phyloP scores from a whole-genome alignment of 1,140 invertebrate genomes.

The Platorchestia sp. region DNA sequence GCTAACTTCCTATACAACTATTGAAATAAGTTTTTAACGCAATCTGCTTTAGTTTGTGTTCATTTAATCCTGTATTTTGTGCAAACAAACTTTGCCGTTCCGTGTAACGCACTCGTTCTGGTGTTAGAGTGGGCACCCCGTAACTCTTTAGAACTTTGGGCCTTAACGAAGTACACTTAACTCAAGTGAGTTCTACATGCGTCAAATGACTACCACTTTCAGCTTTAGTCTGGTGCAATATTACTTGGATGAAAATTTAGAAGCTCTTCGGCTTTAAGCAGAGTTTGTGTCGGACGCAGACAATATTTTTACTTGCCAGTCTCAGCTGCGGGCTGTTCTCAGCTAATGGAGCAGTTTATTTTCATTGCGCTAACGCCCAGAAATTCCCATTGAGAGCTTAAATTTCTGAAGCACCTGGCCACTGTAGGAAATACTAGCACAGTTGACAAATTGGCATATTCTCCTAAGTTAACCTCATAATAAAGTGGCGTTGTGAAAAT shows the following conservation, averaged over 20 bases:
- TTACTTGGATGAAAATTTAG: neutral
- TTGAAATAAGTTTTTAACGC: neutral
- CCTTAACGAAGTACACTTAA: neutral
- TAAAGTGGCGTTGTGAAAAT: neutral
- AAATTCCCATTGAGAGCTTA: neutral
- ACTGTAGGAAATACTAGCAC: neutral
- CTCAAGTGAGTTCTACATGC: neutral
- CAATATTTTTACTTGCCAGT: neutral
- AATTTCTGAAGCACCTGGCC: neutral
- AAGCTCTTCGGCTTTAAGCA: neutral
- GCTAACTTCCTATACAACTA: no score
- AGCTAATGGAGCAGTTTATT: slow-evolving; percentile 8
- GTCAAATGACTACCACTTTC: neutral
- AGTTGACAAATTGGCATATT: neutral
- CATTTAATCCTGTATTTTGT: neutral
- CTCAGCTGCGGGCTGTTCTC: neutral
- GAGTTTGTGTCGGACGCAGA: neutral
- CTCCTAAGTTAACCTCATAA: neutral
- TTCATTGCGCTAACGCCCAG: neutral
- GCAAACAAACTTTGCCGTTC: neutral
- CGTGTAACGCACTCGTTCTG: neutral
- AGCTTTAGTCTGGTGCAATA: neutral
- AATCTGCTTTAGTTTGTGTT: neutral
- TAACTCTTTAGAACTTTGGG: neutral
- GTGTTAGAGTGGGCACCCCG: neutral